Conservation (phyloP, 2,797 vertebrate genomes). For the Pseudocheirus occidentalis region DNA sequence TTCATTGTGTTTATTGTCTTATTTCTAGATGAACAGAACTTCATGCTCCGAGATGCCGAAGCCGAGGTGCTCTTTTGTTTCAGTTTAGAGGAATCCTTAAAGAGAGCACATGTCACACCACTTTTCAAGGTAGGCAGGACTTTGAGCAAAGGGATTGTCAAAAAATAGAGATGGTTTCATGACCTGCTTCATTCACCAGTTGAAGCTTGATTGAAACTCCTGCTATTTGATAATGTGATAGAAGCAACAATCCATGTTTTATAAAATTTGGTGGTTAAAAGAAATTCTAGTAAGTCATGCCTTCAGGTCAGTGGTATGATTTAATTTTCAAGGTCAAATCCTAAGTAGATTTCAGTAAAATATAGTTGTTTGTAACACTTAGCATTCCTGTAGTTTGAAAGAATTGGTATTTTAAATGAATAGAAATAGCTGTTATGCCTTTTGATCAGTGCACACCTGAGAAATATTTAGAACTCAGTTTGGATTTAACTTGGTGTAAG, state of each 20-base stretch:
- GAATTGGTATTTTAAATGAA: no score
- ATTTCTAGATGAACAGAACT: constrained; percentile 92
- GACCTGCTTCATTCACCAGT: neutral
- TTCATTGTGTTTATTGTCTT: neutral
- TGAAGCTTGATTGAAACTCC: neutral
- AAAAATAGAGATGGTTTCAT: neutral
- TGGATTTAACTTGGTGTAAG: neutral
- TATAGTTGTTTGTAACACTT: neutral
- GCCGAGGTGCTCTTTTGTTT: constrained; percentile 97
- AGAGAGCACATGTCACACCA: constrained; percentile 90
- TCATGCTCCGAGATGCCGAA: constrained; percentile 93
- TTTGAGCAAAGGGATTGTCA: neutral
- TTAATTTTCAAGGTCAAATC: neutral
- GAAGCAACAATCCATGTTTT: neutral
- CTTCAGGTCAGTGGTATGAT: rapidly evolving
- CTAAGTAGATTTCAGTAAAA: no score
- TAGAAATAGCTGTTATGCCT: neutral
- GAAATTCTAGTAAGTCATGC: neutral
- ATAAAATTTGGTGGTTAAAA: neutral
- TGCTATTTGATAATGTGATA: neutral
- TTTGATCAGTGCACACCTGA: neutral
- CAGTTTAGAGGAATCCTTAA: constrained; percentile 95
- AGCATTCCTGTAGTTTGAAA: neutral
- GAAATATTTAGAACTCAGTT: neutral
- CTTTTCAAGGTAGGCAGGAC: constrained; percentile 92